These are phyloP conservation scores for Megaceryle alcyon DNA, from an alignment of 2,797 vertebrate genomes.

Conservation along the genomic window DNA sequence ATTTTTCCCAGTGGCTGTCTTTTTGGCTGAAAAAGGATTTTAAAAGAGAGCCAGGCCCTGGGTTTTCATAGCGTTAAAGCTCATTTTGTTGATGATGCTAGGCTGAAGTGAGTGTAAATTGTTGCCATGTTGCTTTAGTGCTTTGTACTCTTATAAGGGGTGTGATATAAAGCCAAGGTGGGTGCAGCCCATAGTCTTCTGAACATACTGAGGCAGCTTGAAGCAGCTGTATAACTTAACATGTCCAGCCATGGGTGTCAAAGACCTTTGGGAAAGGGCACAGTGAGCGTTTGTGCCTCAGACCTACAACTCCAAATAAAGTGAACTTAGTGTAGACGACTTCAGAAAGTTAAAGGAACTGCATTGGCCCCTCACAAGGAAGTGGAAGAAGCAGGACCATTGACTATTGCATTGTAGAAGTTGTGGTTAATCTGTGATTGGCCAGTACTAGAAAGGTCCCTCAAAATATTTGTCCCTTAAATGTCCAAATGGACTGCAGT, in stretches of 20 bases:
- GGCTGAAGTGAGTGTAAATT: neutral
- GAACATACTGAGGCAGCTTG: neutral
- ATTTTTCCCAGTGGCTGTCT: neutral
- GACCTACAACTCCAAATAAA: neutral
- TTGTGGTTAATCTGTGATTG: neutral
- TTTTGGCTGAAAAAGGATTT: neutral
- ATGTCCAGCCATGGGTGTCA: neutral
- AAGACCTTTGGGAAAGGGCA: neutral
- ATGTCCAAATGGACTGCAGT: neutral
- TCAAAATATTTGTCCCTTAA: neutral
- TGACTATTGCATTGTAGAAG: neutral
- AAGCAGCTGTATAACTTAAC: neutral
- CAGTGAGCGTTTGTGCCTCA: neutral
- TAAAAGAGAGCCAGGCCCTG: neutral
- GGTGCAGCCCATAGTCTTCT: rapidly evolving
- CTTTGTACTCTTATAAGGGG: neutral
- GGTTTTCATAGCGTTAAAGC: neutral
- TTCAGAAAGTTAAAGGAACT: neutral
- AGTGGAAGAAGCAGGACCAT: neutral
- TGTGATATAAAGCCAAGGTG: neutral
- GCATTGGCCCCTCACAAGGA: neutral
- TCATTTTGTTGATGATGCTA: neutral
- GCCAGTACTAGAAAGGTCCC: neutral
- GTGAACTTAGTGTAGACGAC: neutral
- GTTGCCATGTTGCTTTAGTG: neutral